These are phyloP conservation scores for Papilio gigon DNA, from an alignment of 2,888 invertebrate genomes.

Conservation along the genomic window DNA sequence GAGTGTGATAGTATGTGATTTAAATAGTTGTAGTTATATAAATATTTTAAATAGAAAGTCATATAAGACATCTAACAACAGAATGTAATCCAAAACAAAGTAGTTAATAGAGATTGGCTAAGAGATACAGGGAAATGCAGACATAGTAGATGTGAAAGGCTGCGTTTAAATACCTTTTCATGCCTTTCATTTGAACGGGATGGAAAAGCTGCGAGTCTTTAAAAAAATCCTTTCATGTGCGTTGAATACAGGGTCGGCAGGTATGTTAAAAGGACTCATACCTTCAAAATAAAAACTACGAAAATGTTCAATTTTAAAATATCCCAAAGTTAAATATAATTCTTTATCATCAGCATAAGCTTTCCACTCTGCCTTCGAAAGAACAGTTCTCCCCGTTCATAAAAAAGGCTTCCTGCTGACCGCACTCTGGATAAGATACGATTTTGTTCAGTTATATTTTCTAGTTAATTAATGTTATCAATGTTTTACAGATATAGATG, in stretches of 20 bases:
- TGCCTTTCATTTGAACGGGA: constrained; percentile 5
- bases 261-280: constrained; percentile 5
- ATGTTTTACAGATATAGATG: no score
- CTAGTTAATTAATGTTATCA: no score
- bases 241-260: constrained; percentile 16
- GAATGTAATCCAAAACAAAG: background rate
- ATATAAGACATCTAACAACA: background rate
- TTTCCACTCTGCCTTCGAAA: no score
- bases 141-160: constrained; percentile 2
- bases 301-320: background rate
- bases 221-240: constrained; percentile 22
- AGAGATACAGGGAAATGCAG: constrained; percentile 5
- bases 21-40: no score
- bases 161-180: constrained; percentile 19
- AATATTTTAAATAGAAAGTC: no score
- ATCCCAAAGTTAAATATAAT: no score
- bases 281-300: background rate
- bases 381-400: no score
- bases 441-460: no score
- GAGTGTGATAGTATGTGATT: no score
- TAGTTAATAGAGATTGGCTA: background rate
- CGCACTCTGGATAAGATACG: no score
- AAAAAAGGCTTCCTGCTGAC: no score
- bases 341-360: no score
- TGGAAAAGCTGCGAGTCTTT: constrained; percentile 7